Evolutionary conservation across 2,888 invertebrate genomes (phyloP).

Genomic region (Thera britannica): DNA sequence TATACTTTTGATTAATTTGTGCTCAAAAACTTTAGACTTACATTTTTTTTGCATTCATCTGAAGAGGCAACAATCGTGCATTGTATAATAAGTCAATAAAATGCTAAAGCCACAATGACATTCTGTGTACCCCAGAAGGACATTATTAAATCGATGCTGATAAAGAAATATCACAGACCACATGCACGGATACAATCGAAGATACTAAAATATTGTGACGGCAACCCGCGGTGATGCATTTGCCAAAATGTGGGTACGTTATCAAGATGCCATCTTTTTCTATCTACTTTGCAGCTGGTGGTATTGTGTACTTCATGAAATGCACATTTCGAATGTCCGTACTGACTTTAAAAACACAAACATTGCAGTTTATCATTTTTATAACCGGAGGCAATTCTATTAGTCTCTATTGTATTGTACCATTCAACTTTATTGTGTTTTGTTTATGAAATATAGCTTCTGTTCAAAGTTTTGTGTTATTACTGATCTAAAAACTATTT

Average conservation of each 20-base stretch:
- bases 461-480: slow-evolving; percentile 15
- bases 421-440: slow-evolving; percentile 45
- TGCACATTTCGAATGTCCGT: slow-evolving; percentile 50
- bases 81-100: slow-evolving; percentile 2
- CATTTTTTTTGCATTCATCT: no score
- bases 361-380: slow-evolving; percentile 60
- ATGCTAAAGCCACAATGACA: slow-evolving; percentile 9
- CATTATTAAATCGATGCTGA: slow-evolving; percentile 35
- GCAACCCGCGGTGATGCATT: slow-evolving; percentile 79
- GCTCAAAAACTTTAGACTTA: no score
- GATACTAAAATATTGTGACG: slow-evolving; percentile 83
- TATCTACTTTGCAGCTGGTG: slow-evolving; percentile 68
- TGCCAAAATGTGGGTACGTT: slow-evolving; percentile 82
- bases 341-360: slow-evolving; percentile 46
- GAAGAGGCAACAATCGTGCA: no score
- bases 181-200: slow-evolving; percentile 72
- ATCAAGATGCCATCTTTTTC: slow-evolving; percentile 68
- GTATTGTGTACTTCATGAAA: slow-evolving; percentile 62
- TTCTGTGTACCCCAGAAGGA: slow-evolving; percentile 19
- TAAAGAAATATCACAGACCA: slow-evolving; percentile 55
- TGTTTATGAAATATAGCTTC: slow-evolving; percentile 21
- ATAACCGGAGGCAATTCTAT: slow-evolving; percentile 49
- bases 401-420: slow-evolving; percentile 45
- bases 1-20: no score
- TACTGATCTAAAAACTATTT: no score